These are phyloP conservation scores for Halictus ligatus DNA, from an alignment of 2,888 invertebrate genomes.

Conservation along the genomic window DNA sequence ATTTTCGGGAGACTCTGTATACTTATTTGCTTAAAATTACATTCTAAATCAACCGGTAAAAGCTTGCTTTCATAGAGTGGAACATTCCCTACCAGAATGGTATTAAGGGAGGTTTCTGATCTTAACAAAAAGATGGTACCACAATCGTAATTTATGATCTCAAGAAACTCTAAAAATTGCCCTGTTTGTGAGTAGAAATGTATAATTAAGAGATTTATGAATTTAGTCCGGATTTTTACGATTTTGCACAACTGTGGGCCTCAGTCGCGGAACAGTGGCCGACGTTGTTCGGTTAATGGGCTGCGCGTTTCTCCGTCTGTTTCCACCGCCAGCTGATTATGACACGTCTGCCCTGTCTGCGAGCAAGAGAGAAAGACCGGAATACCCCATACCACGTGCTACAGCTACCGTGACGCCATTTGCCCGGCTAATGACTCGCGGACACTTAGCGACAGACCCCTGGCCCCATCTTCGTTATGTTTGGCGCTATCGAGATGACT, in stretches of 20 bases:
- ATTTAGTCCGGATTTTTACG: not conserved
- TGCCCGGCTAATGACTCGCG: conserved; percentile 83
- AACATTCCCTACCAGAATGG: no score
- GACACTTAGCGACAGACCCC: conserved; percentile 72
- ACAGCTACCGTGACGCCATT: conserved; percentile 82
- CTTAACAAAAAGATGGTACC: not conserved
- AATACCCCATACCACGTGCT: conserved; percentile 78
- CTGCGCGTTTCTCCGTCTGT: conserved; percentile 81
- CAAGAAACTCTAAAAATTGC: not conserved
- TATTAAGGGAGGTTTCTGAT: not conserved
- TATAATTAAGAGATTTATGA: not conserved
- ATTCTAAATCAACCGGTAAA: no score
- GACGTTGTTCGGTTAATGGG: conserved; percentile 82
- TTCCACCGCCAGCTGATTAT: conserved; percentile 84
- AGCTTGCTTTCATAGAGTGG: no score
- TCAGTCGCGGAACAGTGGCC: conserved; percentile 71
- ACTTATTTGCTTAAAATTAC: no score
- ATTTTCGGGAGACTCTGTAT: no score
- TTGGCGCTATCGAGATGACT: not conserved
- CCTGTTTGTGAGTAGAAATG: not conserved
- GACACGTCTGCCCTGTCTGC: conserved; percentile 81
- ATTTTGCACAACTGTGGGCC: conserved; percentile 43
- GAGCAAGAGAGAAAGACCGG: conserved; percentile 34
- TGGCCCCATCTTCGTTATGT: conserved; percentile 30
- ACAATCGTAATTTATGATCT: not conserved